Evolutionary conservation across 2,888 invertebrate species (phyloP), one percentile per base, ranked within the genome.

Genomic region (Cheilosia grossa): DNA sequence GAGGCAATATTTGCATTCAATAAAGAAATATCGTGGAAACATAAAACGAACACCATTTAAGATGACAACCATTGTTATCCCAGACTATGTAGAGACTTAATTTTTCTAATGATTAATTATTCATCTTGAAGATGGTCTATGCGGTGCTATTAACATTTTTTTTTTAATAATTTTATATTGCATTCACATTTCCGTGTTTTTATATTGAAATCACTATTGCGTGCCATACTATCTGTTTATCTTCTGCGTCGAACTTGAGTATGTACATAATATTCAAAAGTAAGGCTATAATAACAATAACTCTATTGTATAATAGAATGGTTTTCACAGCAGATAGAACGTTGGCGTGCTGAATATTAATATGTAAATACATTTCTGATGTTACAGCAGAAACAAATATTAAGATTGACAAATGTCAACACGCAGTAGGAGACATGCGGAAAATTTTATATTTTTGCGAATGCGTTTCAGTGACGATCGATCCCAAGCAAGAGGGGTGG

Each of bases 171-270:
- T 51, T 51, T 21, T 17, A 51, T 51, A 1, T 10, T n/a, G n/a
- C 59, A 47, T 47, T 73, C 24, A 24, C 24, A 27, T 21, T 63
- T 53, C 40, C 61, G 37, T 42, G 54, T 44, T 56, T 63, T 27
- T 37, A 42, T 64, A 49, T 49, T 70, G 33, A 70, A 27, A 24
- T 63, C 13, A 17, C 30, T 63, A 13, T 58, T 70, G 78, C 70
- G 56, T 78, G 78, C 19, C 40, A 24, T 19, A 30, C 5, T 30
- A 27, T 53, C 9, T 53, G 13, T 53, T 33, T 58, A 47, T 61
- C 42, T 7, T n/a, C 21, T 30, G 21, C 17, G 1, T 21, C 21
- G 1, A 24, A 56, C 42, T 37, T 42, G n/a, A 19, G 19, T 33
- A 19, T 19, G 2, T 21, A 2, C n/a, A n/a, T n/a, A n/a, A n/a